These are phyloP conservation scores for Lasiurus borealis DNA, from an alignment of 2,113 vertebrate species.

Conservation along the genomic window DNA sequence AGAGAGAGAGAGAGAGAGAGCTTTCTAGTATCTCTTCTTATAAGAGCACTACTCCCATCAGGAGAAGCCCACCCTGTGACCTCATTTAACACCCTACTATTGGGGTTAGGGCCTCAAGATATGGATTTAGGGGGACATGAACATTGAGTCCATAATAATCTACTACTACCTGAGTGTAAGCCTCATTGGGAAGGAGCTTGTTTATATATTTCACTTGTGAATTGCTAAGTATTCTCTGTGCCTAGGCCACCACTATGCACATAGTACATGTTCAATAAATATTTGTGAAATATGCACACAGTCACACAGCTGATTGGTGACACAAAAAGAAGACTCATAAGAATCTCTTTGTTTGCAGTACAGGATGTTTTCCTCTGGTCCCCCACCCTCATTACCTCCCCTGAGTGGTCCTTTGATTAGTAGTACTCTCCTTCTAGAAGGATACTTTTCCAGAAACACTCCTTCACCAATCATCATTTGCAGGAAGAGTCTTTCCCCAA, in stretches of 20 bases:
- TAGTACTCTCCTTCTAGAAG: not conserved
- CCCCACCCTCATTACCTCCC: not conserved
- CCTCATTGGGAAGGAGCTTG: not conserved
- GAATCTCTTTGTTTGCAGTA: not conserved
- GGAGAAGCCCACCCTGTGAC: not conserved
- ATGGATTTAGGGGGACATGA: not conserved
- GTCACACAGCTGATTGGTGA: not conserved
- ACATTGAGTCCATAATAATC: not conserved
- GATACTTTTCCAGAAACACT: conserved; percentile 69
- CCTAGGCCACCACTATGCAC: not conserved
- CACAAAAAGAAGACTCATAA: not conserved
- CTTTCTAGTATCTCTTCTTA: not conserved
- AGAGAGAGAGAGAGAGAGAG: not conserved
- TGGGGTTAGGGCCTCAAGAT: not conserved
- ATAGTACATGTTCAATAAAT: not conserved
- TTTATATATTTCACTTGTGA: not conserved
- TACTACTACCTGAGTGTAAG: not conserved
- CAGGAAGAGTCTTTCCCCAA: conserved; percentile 61
- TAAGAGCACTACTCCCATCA: not conserved
- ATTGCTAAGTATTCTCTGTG: not conserved
- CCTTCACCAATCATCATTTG: conserved; percentile 50
- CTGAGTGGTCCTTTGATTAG: not conserved
- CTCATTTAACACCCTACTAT: not conserved
- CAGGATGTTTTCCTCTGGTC: too few relatives aligned
- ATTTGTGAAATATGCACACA: not conserved